Evolutionary conservation across 1,140 invertebrate species (phyloP), one percentile per base, ranked within the genome.

Genomic region (Frieseomelitta varia): DNA sequence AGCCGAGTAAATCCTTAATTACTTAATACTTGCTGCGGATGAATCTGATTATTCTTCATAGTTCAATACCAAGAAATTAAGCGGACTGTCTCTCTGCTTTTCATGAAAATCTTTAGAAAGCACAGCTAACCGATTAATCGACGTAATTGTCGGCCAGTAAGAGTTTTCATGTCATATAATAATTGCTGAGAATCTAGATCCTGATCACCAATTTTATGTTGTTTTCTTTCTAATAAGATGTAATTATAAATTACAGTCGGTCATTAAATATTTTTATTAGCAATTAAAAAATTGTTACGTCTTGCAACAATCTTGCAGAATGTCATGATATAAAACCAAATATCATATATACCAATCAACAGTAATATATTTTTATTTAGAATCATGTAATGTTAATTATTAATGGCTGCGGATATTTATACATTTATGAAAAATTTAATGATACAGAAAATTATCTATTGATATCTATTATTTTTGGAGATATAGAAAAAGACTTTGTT

Each of bases 31-130:
- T 10, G 39, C 1, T 61, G 15, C n/a, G n/a, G 47, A 24, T 24
- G 68, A 21, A 39, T 74, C 21, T 81, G 68, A 79, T 79, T 79
- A 67, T 68, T 79, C 53, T 17, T 10, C 1, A 34, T 27, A 27
- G 63, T 55, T 51, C 27, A 67, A 30, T 51, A 27, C 1, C 14
- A 24, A 21, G 8, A 15, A 79, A 79, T 53, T 51, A 77, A 77
- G n/a, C 39, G 14, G 11, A 65, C 17, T 15, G 1, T n/a, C 34
- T 55, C 12, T 17, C 34, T 17, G 34, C 61, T 6, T 79, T 58
- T n/a, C 78, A n/a, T 30, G 14, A 3, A n/a, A 61, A 61, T 47
- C 55, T 61, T 47, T 72, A 39, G 67, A 58, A 19, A 15, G 58
- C 24, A 30, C 19, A 11, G 34, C 39, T 30, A 61, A 72, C 51